Percentiles rank a stretch among this genome's conserved stretches.
Conservation (phyloP, 2,113 vertebrate genomes). For the Crypturellus undulatus region DNA sequence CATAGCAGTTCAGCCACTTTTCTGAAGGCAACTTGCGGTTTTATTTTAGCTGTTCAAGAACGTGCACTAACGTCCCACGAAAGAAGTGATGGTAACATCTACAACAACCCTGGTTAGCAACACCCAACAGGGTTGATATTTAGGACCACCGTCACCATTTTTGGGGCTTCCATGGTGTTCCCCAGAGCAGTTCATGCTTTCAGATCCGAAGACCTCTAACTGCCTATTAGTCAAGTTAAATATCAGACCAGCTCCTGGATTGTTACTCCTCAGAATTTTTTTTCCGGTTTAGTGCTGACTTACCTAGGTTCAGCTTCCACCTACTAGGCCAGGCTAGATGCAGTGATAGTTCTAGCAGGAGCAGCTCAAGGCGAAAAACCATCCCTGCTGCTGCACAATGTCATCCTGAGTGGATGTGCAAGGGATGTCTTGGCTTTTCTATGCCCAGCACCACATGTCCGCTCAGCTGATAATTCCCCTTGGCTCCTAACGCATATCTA, state of each 20-base stretch:
- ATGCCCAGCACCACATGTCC: neutral
- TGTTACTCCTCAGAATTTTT: neutral
- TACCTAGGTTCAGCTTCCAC: neutral
- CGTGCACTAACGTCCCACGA: neutral
- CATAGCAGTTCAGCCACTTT: neutral
- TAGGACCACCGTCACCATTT: neutral
- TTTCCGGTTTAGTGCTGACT: neutral
- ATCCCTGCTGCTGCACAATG: neutral
- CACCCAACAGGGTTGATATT: neutral
- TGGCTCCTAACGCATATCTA: neutral
- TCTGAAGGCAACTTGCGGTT: neutral
- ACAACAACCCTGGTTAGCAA: neutral
- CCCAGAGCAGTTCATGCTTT: neutral
- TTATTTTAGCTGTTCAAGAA: neutral
- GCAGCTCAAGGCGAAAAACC: neutral
- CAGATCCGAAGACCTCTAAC: neutral
- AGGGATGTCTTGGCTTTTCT: neutral
- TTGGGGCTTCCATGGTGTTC: neutral
- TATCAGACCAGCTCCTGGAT: neutral
- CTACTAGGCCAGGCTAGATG: neutral
- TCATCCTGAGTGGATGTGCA: neutral
- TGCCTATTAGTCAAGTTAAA: too few species aligned
- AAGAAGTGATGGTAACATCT: neutral
- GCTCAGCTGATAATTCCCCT: neutral
- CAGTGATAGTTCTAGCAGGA: fast-evolving